Evolutionary conservation across 2,113 vertebrate genomes (phyloP), one percentile per base, ranked within the genome.

Genomic region (Calyptomena viridis): DNA sequence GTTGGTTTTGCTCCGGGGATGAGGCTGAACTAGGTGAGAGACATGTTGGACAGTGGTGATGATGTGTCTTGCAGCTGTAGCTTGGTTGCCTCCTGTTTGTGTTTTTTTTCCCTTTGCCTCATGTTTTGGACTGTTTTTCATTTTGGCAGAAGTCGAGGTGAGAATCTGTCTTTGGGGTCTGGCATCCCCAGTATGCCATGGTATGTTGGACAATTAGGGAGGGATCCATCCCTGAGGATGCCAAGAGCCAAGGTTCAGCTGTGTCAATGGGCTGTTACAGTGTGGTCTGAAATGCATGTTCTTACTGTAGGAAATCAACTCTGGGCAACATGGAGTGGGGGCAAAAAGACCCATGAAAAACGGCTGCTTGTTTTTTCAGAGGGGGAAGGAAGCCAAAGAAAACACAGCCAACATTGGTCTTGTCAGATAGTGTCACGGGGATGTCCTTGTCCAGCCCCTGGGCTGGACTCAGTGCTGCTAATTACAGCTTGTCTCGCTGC

Each of bases 101-200:
- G 0, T 50, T 84, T 88, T 86, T 35, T 72, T 69, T 46, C 40
- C n/a, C 17, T 87, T 72, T 60, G 53, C 31, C 15, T 79, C 6
- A 6, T 58, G 50, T 44, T 81, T 91, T 59, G 44, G 49, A 33
- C n/a, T 62, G 3, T 53, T 49, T 86, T 94, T 72, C 44, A 16
- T 68, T 78, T 31, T 68, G 35, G 15, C 84, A 33, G 18, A 49
- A 76, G 28, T 67, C 3, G 8, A 28, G 8, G 18, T 0, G 1
- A 69, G 37, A 16, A 50, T 47, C 4, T 87, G 55, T 44, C 55
- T 85, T 56, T 46, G 53, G 40, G 35, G 24, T 89, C 62, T 94
- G 81, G 50, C 1, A 2, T 71, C 27, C 18, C 21, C 1, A 0
- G 14, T 78, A 2, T 55, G 42, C 64, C 1, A 0, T 11, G 56